Evolutionary conservation across 2,797 vertebrate genomes (phyloP).

Genomic region (Orestias chungarensis): DNA sequence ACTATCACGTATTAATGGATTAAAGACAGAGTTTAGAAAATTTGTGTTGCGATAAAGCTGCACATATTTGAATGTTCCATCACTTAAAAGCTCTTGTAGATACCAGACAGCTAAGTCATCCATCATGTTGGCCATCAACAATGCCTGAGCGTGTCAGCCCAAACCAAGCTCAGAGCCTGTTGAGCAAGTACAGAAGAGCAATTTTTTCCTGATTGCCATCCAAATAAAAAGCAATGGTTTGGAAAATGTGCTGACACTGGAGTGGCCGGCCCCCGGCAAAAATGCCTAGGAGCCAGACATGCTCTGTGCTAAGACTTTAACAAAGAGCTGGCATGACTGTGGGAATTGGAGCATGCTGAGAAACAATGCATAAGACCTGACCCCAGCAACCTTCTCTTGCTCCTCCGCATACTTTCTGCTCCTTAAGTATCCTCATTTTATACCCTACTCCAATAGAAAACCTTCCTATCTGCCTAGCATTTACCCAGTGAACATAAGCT

Average conservation of each 20-base stretch:
- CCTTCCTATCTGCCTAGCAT: slow-evolving; percentile 32
- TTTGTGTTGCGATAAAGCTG: background rate
- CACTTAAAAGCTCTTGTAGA: background rate
- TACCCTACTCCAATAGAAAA: slow-evolving; percentile 15
- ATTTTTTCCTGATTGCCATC: slow-evolving; percentile 46
- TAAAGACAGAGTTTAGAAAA: background rate
- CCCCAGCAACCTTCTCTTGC: slow-evolving; percentile 37
- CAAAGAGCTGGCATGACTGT: slow-evolving; percentile 65
- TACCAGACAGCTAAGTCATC: slow-evolving; percentile 14
- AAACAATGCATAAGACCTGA: slow-evolving; percentile 68
- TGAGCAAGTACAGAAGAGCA: slow-evolving; percentile 62
- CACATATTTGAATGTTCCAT: background rate
- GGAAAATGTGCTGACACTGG: slow-evolving; percentile 68
- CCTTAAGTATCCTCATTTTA: slow-evolving; percentile 33
- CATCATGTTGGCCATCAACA: slow-evolving; percentile 34
- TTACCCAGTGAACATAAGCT: slow-evolving; percentile 20
- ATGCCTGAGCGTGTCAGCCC: slow-evolving; percentile 26
- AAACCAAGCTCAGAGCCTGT: slow-evolving; percentile 53
- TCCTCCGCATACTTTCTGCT: slow-evolving; percentile 28
- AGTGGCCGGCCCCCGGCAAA: slow-evolving; percentile 54
- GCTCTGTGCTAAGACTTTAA: slow-evolving; percentile 55
- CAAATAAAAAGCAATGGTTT: slow-evolving; percentile 59
- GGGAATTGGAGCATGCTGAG: slow-evolving; percentile 66
- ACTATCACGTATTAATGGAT: background rate
- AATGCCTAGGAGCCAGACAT: slow-evolving; percentile 55